Conservation (phyloP, 37 sponge, comb jelly and placozoan species). For the Cliona cf. orientalis region DNA sequence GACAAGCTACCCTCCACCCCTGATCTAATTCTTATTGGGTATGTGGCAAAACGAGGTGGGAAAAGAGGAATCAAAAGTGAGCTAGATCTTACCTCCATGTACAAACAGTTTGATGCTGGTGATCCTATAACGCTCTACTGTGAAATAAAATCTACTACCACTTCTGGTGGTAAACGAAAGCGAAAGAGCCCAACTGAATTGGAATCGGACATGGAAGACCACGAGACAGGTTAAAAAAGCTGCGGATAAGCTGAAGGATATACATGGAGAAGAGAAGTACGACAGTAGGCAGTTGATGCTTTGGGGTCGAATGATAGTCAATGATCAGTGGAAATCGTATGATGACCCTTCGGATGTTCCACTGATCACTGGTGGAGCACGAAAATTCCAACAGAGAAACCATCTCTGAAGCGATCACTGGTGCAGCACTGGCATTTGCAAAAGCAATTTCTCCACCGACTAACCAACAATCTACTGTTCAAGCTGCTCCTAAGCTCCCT, state of each 20-base stretch:
- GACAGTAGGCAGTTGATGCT: not conserved
- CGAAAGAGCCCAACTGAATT: no score
- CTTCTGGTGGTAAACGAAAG: not conserved
- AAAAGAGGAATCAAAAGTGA: not conserved
- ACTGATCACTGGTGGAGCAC: not conserved
- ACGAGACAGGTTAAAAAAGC: not conserved
- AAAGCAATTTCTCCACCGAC: not conserved
- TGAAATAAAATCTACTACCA: not conserved
- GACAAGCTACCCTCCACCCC: not conserved
- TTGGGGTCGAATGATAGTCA: conserved; percentile 7
- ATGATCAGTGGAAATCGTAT: not conserved
- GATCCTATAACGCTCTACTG: not conserved
- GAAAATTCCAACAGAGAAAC: not conserved
- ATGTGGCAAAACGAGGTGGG: not conserved
- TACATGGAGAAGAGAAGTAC: not conserved
- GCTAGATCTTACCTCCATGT: conserved; percentile 1
- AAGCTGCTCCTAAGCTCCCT: no score
- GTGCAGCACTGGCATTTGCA: conserved; percentile 5
- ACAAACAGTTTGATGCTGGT: not conserved
- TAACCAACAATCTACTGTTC: conserved; percentile 3
- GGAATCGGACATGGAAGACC: not conserved
- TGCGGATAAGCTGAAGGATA: not conserved
- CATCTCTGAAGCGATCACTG: conserved; percentile 1
- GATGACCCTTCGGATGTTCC: conserved; percentile 1
- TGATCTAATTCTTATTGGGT: not conserved